A percentile compares a stretch with the other conserved stretches of the same genome.
These are phyloP conservation scores for Erpornis zantholeuca DNA, from an alignment of 2,113 vertebrate species.

Conservation along the genomic window DNA sequence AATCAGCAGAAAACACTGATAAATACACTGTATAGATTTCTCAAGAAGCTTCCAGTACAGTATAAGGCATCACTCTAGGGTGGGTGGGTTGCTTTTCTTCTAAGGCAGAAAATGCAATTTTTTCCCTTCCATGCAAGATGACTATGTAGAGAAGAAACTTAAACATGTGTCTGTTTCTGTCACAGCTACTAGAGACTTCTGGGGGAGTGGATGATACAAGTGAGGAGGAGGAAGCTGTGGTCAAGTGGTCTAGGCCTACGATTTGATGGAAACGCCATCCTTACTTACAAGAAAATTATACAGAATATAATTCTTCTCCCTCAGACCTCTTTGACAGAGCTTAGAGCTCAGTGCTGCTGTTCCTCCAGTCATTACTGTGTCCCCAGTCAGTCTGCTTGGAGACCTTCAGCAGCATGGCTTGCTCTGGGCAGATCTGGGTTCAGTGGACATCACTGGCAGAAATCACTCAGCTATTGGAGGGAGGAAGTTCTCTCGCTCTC, in stretches of 20 bases:
- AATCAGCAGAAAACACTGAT: conserved; percentile 6
- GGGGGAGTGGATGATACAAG: background rate
- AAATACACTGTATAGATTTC: background rate
- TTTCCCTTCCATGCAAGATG: background rate
- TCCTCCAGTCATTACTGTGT: background rate
- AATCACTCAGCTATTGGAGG: background rate
- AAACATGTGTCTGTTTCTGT: background rate
- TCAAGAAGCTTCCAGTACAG: background rate
- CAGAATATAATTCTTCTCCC: background rate
- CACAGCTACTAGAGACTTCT: background rate
- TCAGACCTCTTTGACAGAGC: background rate
- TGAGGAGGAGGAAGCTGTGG: background rate
- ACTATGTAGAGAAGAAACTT: background rate
- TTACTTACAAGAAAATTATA: background rate
- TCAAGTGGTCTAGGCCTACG: background rate
- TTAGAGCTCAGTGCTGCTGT: background rate
- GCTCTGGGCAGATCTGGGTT: background rate
- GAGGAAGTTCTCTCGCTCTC: background rate
- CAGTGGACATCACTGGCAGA: background rate
- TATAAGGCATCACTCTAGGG: background rate
- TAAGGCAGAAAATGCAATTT: background rate
- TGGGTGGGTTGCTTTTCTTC: background rate
- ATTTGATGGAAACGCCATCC: background rate
- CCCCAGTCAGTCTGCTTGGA: background rate
- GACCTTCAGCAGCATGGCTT: background rate